Evolutionary conservation across 1,140 invertebrate genomes (phyloP), one percentile per base, ranked within the genome.

Genomic region (Atta colombica): DNA sequence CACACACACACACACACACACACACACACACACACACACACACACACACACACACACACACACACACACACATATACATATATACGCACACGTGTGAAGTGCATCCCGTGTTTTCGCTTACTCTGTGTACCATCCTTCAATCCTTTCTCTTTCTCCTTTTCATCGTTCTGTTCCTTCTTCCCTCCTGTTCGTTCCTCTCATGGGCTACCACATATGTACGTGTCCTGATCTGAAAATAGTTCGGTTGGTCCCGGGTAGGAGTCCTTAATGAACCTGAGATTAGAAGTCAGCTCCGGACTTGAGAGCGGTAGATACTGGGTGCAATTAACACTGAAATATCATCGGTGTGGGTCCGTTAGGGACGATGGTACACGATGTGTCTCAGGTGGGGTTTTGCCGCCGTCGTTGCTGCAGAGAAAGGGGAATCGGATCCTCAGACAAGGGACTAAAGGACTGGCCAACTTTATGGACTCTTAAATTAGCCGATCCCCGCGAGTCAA

Each of bases 251-350:
- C 77, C 60, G 77, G 87, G 74, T 65, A 61, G 69, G 55, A 84
- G 80, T 84, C 88, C 91, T 91, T 94, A 94, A 94, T 94, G 94
- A 94, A 94, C 91, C 93, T 88, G 87, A 94, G 94, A 94, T 94
- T 94, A 94, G 94, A 91, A 92, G 92, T 93, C 86, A 89, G 90
- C 80, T 58, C 80, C 85, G 87, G 84, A 81, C 82, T 91, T 81
- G 88, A 87, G 88, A 87, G 77, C 91, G 86, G 88, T 90, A 93
- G 93, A 94, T 94, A 94, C 92, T 88, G 90, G 78, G 88, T 61
- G 93, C 91, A 94, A 94, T 94, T 94, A 94, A 94, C 92, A 93
- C 93, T 93, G 89, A 94, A 93, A 94, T 94, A 94, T 94, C 93
- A 94, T 94, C 93, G 86, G 91, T 90, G 90, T 91, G 88, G 88